Base-by-base conservation (phyloP, 2,797 vertebrate species). In the Pagetopsis macropterus region DNA sequence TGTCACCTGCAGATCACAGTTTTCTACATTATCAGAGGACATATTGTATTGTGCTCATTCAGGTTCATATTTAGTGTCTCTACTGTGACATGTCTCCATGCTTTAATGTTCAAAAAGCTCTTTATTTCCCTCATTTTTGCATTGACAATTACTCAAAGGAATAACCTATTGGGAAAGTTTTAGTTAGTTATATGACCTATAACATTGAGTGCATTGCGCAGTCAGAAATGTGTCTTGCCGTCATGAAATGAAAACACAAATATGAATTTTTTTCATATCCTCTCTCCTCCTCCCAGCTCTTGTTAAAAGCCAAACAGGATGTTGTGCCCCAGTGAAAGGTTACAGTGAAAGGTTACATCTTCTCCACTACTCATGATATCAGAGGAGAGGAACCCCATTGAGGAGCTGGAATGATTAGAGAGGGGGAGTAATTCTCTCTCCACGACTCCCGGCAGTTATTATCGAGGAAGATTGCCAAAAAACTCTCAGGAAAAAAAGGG, bases 381-480 rank as follows among this genome's bases (percentile, higher is more conserved):
- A 51, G 43, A 16, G 81, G 66, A 78, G 63, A 78, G 48, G 58
- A 61, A 15, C 54, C 69, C 41, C 44, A 60, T 48, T 37, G 50
- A 72, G 31, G 65, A 45, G 44, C 67, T 65, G 3, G 23, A 67
- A 43, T 64, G 70, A 84, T 78, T 72, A 67, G 50, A 79, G 74
- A 70, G 71, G 75, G 64, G 62, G 37, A 45, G 62, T 79, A 64
- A 52, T 77, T 10, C 67, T 75, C 65, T 73, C 69, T 50, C 75
- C 21, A 66, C 72, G 56, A 69, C 66, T 85, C 69, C 60, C 65
- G 78, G 69, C 21, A 76, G 75, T 78, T 52, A 40, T 73, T 79
- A 73, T 76, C 31, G 44, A 77, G 70, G 75, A 80, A 71, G 40
- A 44, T n/a, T 75, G 88, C 84, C 84, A 90, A 77, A 23, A 37